Evolutionary conservation across 2,888 invertebrate genomes (phyloP), one percentile per base, ranked within the genome.

Genomic region (Oligia strigilis): DNA sequence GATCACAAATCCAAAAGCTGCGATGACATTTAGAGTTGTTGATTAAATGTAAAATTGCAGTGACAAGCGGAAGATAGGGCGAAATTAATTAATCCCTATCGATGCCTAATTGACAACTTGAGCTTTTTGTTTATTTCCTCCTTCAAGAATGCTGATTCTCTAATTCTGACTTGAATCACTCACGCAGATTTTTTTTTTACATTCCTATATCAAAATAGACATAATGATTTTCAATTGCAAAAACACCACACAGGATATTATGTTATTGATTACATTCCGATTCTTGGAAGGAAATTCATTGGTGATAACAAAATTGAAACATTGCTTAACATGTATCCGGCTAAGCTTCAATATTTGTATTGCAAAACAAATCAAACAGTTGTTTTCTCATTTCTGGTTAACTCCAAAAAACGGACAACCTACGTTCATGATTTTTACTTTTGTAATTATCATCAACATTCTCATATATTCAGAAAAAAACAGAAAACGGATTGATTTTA

Each of bases 31-130:
- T 19, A 36, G 13, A 60, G 36, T 62, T 4, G 17, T 77, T 69
- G 43, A 60, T 82, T 14, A 43, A 64, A 82, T 73, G 40, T 52
- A 17, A 67, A 67, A 64, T 23, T 72, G 13, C 40, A 55, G 1
- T 49, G 55, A 19, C 46, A n/a, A 49, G 13, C 4, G 36, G 6
- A 29, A 75, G 36, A 19, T 29, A 11, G 13, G 52, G 14, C 0
- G 0, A n/a, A 43, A 46, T 55, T 19, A 17, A 66, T 49, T 29
- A 40, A 62, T 46, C 13, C 9, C 9, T 55, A 60, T 36, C 36
- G n/a, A 52, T 14, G 43, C 13, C 14, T 19, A n/a, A 23, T 23
- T 66, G 43, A 43, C 52, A 62, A 14, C 23, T 72, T 29, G 14
- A 52, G 1, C 3, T 46, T 75, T 55, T 77, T 43, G 52, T 65